Percentiles rank a stretch among this genome's conserved stretches.
phyloP scores from a whole-genome alignment of 1,140 invertebrate genomes.

The Paraescarpia echinospica region DNA sequence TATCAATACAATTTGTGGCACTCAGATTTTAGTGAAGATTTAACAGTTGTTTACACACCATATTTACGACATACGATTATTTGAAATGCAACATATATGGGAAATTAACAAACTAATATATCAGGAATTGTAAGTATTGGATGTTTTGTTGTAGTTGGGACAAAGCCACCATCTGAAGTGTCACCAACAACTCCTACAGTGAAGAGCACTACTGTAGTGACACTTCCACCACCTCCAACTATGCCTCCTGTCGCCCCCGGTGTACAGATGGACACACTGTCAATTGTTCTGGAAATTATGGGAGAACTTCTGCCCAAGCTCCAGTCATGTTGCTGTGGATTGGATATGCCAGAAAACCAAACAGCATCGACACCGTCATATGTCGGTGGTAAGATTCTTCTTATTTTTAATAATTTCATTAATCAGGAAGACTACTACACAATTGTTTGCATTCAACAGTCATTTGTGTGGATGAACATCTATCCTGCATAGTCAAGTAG shows the following conservation, averaged over 20 bases:
- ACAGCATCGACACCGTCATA: not conserved
- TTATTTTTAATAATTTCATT: not conserved
- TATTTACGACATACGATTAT: no score
- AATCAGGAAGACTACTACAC: not conserved
- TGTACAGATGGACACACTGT: not conserved
- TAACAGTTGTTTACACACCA: no score
- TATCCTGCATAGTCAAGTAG: no score
- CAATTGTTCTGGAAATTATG: not conserved
- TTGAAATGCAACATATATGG: no score
- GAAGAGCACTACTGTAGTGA: not conserved
- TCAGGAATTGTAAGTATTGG: no score
- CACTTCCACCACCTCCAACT: not conserved
- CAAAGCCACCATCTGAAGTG: no score
- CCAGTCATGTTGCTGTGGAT: not conserved
- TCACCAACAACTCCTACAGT: not conserved
- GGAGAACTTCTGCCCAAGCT: not conserved
- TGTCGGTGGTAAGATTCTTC: not conserved
- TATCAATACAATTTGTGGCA: no score
- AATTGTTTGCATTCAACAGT: no score
- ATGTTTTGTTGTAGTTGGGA: no score
- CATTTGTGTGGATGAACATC: no score
- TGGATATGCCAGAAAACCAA: not conserved
- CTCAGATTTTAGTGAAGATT: no score
- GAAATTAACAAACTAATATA: no score
- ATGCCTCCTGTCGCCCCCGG: not conserved